Conservation (phyloP, 2,113 vertebrate genomes). For the Labeo catla region DNA sequence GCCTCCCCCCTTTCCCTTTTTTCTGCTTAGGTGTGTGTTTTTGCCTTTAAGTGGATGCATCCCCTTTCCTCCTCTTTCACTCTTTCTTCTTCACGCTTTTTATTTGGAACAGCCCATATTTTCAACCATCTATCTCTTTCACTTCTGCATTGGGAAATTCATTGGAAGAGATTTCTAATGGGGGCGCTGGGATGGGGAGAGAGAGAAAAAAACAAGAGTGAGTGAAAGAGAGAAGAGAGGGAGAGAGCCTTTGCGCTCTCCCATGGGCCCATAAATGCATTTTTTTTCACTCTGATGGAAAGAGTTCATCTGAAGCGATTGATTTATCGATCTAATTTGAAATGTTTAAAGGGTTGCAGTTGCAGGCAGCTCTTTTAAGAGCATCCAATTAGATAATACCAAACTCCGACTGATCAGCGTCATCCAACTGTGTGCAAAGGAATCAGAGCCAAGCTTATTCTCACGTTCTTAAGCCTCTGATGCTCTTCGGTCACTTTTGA, state of each 20-base stretch:
- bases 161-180: conserved; percentile 31
- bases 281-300: conserved; percentile 44
- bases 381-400: conserved; percentile 55
- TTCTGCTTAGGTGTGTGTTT: conserved; percentile 54
- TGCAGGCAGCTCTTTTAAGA: conserved; percentile 54
- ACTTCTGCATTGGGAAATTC: conserved; percentile 40
- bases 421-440: conserved; percentile 18
- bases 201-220: background rate
- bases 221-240: conserved; percentile 33
- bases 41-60: conserved; percentile 44
- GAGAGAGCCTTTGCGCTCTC: conserved; percentile 31
- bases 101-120: conserved; percentile 36
- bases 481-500: too few species aligned
- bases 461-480: background rate
- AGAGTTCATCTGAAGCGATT: conserved; percentile 53
- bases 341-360: conserved; percentile 55
- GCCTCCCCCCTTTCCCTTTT: background rate
- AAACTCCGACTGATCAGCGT: conserved; percentile 39
- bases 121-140: conserved; percentile 41
- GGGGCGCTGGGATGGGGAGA: conserved; percentile 9
- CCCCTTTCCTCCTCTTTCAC: background rate
- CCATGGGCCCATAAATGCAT: conserved; percentile 47
- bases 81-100: conserved; percentile 20
- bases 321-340: conserved; percentile 61
- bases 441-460: conserved; percentile 11